phyloP scores from a whole-genome alignment of 2,797 vertebrate genomes.

The Agapornis canus region DNA sequence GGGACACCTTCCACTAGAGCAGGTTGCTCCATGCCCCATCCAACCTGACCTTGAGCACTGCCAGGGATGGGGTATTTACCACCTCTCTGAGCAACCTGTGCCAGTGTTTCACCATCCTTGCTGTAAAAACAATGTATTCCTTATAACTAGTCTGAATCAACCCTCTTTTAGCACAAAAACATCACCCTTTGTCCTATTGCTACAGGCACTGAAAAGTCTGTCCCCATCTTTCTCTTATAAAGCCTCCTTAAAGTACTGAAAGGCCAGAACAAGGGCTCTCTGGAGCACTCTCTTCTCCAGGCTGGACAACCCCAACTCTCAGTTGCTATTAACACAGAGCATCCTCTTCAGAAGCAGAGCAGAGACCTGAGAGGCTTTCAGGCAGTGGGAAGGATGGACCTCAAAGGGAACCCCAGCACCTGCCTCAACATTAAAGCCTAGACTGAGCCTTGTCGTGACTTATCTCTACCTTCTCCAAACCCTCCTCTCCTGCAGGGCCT shows the following conservation, averaged over 20 bases:
- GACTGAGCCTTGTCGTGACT: neutral
- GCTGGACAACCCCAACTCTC: neutral
- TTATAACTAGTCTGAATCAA: neutral
- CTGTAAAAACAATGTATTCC: neutral
- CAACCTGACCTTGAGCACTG: neutral
- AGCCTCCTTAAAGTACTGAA: neutral
- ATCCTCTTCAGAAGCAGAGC: neutral
- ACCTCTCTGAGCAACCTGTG: neutral
- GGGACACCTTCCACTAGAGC: neutral
- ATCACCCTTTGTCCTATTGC: neutral
- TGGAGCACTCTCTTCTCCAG: neutral
- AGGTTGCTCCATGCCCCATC: neutral
- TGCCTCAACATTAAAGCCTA: neutral
- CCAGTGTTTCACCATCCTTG: accelerated
- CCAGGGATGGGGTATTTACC: neutral
- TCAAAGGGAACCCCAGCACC: neutral
- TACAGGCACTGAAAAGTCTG: neutral
- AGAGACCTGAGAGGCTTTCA: neutral
- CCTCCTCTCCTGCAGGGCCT: neutral
- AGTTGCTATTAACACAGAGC: neutral
- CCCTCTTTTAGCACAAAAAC: neutral
- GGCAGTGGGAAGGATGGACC: neutral
- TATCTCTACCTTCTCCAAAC: neutral
- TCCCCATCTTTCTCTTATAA: neutral
- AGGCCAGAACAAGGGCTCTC: neutral